Percentiles rank a stretch among this genome's conserved stretches.
phyloP scores from a whole-genome alignment of 1,140 invertebrate species.

The Ceratina japonica region DNA sequence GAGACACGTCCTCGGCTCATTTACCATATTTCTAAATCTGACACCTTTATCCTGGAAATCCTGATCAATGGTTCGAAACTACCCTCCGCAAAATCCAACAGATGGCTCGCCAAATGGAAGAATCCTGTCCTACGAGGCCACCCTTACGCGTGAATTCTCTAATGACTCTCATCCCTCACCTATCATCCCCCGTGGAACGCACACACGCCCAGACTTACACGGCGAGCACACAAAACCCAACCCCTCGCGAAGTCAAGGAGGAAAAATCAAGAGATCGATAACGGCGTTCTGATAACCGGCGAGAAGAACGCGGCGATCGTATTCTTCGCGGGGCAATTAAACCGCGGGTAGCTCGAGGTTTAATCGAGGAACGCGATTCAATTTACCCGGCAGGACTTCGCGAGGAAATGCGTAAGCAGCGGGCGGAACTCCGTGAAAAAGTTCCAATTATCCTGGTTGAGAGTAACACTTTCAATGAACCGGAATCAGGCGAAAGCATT shows the following conservation, averaged over 20 bases:
- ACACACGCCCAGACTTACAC: too few species aligned
- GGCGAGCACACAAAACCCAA: not conserved
- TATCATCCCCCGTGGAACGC: not conserved
- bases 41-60: not conserved
- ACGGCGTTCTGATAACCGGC: not conserved
- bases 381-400: not conserved
- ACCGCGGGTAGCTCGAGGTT: not conserved
- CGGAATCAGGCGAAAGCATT: slow-evolving; percentile 23
- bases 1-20: not conserved
- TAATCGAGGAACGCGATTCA: slow-evolving; percentile 19
- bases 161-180: slow-evolving; percentile 9
- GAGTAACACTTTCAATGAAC: slow-evolving; percentile 16
- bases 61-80: not conserved
- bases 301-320: not conserved
- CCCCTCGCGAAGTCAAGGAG: too few species aligned
- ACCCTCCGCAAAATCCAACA: not conserved
- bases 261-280: not conserved
- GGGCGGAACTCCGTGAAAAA: slow-evolving; percentile 1
- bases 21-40: not conserved
- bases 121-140: not conserved
- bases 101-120: slow-evolving; percentile 24
- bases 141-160: not conserved
- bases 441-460: slow-evolving; percentile 33
- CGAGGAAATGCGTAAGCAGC: slow-evolving; percentile 16
- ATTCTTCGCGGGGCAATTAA: not conserved